Conservation (phyloP, 2,888 invertebrate species). For the Magallana nippona region DNA sequence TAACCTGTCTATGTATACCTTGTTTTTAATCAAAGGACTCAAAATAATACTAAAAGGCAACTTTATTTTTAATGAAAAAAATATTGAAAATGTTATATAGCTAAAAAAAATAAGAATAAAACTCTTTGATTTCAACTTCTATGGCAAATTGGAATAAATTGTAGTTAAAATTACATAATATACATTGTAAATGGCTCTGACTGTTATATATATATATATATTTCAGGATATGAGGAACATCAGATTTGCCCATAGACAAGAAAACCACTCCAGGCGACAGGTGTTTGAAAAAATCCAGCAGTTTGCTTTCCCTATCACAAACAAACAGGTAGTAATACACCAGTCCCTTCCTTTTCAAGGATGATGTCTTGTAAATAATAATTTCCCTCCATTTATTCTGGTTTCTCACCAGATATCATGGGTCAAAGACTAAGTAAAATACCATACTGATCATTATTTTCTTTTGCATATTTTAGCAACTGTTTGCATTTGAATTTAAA, state of each 20-base stretch:
- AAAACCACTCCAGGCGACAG: conserved; percentile 96
- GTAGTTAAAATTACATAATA: neutral
- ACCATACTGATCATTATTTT: neutral
- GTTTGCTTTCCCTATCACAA: conserved; percentile 95
- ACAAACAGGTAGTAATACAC: conserved; percentile 84
- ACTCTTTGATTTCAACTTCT: no score
- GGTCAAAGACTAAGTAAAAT: no score
- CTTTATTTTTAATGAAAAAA: no score
- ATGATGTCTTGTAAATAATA: neutral
- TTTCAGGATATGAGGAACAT: conserved; percentile 93
- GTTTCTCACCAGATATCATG: no score
- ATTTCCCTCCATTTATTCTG: no score
- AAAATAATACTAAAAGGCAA: no score
- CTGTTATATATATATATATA: neutral
- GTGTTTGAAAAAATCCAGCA: conserved; percentile 96
- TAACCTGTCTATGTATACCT: no score
- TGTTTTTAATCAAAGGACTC: no score
- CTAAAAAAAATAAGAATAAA: no score
- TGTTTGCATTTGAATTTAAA: conserved; percentile 96
- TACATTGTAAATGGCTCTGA: neutral
- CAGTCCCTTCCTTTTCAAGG: neutral
- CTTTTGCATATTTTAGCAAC: conserved; percentile 81
- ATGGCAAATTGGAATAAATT: no score
- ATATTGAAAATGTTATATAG: no score
- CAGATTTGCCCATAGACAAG: conserved; percentile 96